These are phyloP conservation scores for Cinclus mexicanus DNA, from an alignment of 2,113 vertebrate genomes.

Conservation along the genomic window DNA sequence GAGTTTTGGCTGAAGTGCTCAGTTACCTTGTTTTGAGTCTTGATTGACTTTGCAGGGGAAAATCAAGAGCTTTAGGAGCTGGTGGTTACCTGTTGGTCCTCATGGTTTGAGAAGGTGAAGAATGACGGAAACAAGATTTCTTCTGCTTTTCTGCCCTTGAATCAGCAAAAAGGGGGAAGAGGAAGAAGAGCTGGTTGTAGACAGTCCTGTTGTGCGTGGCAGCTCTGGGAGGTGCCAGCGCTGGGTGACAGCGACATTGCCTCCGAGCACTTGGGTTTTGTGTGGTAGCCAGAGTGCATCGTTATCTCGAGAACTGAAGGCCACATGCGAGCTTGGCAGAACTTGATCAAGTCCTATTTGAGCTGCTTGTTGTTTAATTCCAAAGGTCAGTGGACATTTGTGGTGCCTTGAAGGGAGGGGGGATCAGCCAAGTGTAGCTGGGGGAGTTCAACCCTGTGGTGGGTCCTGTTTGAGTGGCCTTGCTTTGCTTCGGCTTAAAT, in stretches of 20 bases:
- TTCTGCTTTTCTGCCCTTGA: neutral
- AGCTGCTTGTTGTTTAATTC: neutral
- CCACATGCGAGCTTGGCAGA: neutral
- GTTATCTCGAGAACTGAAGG: neutral
- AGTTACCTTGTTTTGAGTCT: neutral
- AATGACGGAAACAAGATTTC: neutral
- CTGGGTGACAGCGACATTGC: accelerated
- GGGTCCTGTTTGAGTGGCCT: neutral
- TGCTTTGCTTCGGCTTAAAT: neutral
- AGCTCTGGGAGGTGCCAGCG: neutral
- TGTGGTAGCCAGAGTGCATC: neutral
- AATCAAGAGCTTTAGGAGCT: neutral
- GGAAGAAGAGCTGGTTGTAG: neutral
- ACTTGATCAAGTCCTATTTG: neutral
- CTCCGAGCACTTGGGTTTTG: accelerated
- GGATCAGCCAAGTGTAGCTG: neutral
- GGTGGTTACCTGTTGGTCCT: neutral
- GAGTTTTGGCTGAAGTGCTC: neutral
- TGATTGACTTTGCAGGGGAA: neutral
- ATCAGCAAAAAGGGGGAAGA: neutral
- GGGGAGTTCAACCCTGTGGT: neutral
- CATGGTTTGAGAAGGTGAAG: neutral
- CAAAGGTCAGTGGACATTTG: neutral
- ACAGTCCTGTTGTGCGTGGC: neutral
- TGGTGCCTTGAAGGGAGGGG: neutral